Evolutionary conservation across 2,113 vertebrate species (phyloP), one percentile per base, ranked within the genome.

Genomic region (Mystacornis crossleyi): DNA sequence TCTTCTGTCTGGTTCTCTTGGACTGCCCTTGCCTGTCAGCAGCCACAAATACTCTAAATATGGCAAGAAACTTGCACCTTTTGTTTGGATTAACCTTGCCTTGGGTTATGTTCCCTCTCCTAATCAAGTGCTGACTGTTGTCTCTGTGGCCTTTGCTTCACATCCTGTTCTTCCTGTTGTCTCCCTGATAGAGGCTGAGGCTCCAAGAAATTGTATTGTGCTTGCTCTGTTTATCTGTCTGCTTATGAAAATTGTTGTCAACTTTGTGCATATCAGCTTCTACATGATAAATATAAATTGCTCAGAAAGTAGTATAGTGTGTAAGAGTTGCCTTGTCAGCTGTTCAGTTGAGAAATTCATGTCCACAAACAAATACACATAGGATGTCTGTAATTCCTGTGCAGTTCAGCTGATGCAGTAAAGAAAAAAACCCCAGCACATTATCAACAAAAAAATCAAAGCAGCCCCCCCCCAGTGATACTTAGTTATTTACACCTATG

Each of bases 121-220:
- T 77, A 78, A 25, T 64, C 60, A 89, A 85, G 57, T 67, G 43
- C 78, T 95, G 84, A 75, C 73, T 45, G 54, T 90, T 93, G 50
- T 71, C 64, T 93, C 43, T 51, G 24, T 70, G 90, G 75, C 82
- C 82, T 95, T 88, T 93, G 79, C 71, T 69, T 94, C 67, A 83
- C 38, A 94, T 88, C 50, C 62, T 73, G 67, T 86, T 93, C 90
- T 93, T 94, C 70, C 70, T 72, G 66, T 86, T 34, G 58, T 81
- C 47, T 83, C 45, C 3, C 14, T 70, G 45, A 45, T 6, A 66
- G 71, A 86, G 60, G 54, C 79, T 23, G 31, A 88, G 66, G 42
- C 85, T 92, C 45, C 24, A 47, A 87, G 70, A 72, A 75, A n/a
- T 48, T 88, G 20, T 80, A 42, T 34, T 70, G 58, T 86, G 38